Base-by-base conservation (phyloP, 2,888 invertebrate genomes). In the Drosophila paramelanica region DNA sequence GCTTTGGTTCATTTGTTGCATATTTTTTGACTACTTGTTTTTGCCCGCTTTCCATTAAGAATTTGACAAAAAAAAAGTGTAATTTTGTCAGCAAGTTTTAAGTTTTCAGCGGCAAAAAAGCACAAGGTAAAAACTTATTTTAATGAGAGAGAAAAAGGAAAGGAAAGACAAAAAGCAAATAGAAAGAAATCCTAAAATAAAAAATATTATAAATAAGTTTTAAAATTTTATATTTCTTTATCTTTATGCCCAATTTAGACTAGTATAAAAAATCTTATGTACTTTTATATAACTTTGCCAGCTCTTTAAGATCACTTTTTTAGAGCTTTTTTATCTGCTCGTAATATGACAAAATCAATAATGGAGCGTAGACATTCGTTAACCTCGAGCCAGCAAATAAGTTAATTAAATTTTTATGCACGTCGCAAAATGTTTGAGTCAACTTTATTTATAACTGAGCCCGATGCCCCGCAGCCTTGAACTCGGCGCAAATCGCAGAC, bases 391-490 rank as follows among this genome's bases (percentile, higher is more conserved):
- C 45, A 56, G 42, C 33, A 59, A 72, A 45, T 59, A 73, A 68
- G 74, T 58, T 78, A 75, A 75, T 75, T 77, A 77, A 13, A 73
- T 60, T 73, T 68, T 25, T 56, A 61, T 50, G 43, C 62, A 57
- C 52, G 49, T 47, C 45, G 31, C n/a, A 14, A 52, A 42, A 50
- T 55, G 45, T 50, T 58, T 13, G 31, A 23, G 14, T 11, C 2
- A 31, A 51, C 17, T 70, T 60, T 36, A 23, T 45, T 42, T 14
- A 14, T 49, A 68, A 55, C 62, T 73, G 68, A 51, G 42, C 36
- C 43, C 51, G 62, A 77, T 76, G 38, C 49, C n/a, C 41, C 13
- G 49, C 43, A 43, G 31, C 74, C 74, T 73, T 73, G 74, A 74
- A 72, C 73, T 57, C 39, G 23, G 27, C 20, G 17, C 59, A 49